A percentile compares a stretch with the other conserved stretches of the same genome.
These are phyloP conservation scores for Fistularia tabacaria DNA, from an alignment of 2,797 vertebrate genomes.

Conservation along the genomic window DNA sequence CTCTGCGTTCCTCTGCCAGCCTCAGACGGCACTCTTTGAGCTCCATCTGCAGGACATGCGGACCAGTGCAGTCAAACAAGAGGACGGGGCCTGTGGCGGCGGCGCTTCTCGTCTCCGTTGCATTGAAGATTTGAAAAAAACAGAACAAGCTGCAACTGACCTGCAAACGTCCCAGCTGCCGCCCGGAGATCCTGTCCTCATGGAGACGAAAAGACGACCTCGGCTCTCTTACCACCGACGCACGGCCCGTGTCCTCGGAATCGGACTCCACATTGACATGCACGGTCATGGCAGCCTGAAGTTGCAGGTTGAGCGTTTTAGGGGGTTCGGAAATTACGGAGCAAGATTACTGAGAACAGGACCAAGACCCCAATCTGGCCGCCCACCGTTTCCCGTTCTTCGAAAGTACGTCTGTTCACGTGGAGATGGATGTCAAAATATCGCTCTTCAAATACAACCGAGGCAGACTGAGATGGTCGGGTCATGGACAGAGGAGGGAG, in stretches of 20 bases:
- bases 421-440: no score
- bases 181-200: slow-evolving; percentile 39
- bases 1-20: slow-evolving; percentile 82
- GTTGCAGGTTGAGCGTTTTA: slow-evolving; percentile 5
- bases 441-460: no score
- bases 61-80: neutral
- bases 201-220: slow-evolving; percentile 18
- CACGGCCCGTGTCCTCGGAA: slow-evolving; percentile 50
- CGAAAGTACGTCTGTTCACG: no score
- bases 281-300: slow-evolving; percentile 63
- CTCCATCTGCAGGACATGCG: slow-evolving; percentile 75
- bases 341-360: no score
- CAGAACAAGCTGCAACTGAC: slow-evolving; percentile 27
- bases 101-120: neutral
- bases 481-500: no score
- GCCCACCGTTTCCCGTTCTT: no score
- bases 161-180: slow-evolving; percentile 54
- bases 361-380: no score
- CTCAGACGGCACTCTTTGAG: slow-evolving; percentile 83
- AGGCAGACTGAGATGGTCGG: no score
- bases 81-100: no score
- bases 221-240: slow-evolving; percentile 34
- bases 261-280: slow-evolving; percentile 65
- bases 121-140: neutral
- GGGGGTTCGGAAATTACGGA: no score